A percentile compares a stretch with the other conserved stretches of the same genome.
Evolutionary conservation across 2,888 invertebrate genomes (phyloP).

Genomic region (Agrilus mali): DNA sequence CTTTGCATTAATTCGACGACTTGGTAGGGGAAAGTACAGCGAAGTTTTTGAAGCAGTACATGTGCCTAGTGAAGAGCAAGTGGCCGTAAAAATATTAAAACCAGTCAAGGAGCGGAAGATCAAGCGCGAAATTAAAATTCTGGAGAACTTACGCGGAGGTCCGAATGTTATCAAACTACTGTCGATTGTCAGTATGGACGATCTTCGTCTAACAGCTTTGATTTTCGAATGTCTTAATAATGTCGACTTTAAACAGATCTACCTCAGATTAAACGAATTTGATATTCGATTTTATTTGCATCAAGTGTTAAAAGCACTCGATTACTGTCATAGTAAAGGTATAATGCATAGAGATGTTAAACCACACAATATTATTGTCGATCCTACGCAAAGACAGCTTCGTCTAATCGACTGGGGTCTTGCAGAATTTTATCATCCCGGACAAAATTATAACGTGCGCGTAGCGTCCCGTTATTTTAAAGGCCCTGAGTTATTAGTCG

Average conservation of each 20-base stretch:
- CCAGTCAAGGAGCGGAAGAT: constrained; percentile 32
- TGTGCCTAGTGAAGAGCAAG: constrained; percentile 22
- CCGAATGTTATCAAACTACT: constrained; percentile 27
- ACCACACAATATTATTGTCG: constrained; percentile 32
- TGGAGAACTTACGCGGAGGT: constrained; percentile 29
- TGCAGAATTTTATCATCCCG: constrained; percentile 32
- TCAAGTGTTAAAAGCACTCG: constrained; percentile 34
- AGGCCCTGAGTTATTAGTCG: constrained; percentile 30
- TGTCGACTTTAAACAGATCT: constrained; percentile 31
- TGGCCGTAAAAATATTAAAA: constrained; percentile 31
- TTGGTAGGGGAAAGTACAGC: constrained; percentile 35
- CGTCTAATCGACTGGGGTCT: constrained; percentile 32
- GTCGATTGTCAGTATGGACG: constrained; percentile 21
- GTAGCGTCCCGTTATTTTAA: constrained; percentile 33
- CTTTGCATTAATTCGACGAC: constrained; percentile 25
- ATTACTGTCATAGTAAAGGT: constrained; percentile 32
- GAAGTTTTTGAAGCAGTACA: constrained; percentile 31
- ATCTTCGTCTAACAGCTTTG: constrained; percentile 23
- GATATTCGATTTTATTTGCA: constrained; percentile 33
- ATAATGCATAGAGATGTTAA: constrained; percentile 34
- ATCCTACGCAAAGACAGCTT: constrained; percentile 24
- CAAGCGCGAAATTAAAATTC: constrained; percentile 31
- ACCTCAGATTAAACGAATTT: constrained; percentile 27
- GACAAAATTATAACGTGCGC: constrained; percentile 31
- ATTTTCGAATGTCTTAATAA: constrained; percentile 29